Percentiles rank a stretch among this genome's conserved stretches.
These are phyloP conservation scores for Gadus chalcogrammus DNA, from an alignment of 2,113 vertebrate species.

Conservation along the genomic window DNA sequence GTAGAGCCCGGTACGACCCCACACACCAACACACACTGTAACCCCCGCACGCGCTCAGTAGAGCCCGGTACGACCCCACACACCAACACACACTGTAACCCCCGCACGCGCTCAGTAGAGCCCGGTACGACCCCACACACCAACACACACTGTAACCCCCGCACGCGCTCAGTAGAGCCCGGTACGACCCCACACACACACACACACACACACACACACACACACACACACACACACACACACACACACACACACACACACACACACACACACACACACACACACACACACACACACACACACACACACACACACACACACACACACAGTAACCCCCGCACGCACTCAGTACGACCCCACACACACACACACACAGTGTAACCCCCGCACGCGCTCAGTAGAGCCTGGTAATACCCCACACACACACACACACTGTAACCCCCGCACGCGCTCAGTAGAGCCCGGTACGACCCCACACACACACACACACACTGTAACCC, in stretches of 20 bases:
- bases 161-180: too few species aligned
- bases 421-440: slow-evolving; percentile 28
- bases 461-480: slow-evolving; percentile 69
- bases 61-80: too few species aligned
- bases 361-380: too few species aligned
- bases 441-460: slow-evolving; percentile 79
- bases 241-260: slow-evolving; percentile 15
- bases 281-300: too few species aligned
- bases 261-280: slow-evolving; percentile 6
- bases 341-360: not conserved
- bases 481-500: not conserved
- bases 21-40: too few species aligned
- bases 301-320: slow-evolving; percentile 7
- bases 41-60: too few species aligned
- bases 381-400: not conserved
- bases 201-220: slow-evolving; percentile 8
- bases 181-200: slow-evolving; percentile 8
- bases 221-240: slow-evolving; percentile 7
- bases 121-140: slow-evolving; percentile 69
- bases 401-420: too few species aligned
- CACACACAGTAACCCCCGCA: slow-evolving; percentile 11
- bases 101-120: slow-evolving; percentile 79
- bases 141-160: not conserved
- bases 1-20: too few species aligned
- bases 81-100: slow-evolving; percentile 9